phyloP scores from a whole-genome alignment of 1,140 invertebrate genomes.

The Cecropterus lyciades region DNA sequence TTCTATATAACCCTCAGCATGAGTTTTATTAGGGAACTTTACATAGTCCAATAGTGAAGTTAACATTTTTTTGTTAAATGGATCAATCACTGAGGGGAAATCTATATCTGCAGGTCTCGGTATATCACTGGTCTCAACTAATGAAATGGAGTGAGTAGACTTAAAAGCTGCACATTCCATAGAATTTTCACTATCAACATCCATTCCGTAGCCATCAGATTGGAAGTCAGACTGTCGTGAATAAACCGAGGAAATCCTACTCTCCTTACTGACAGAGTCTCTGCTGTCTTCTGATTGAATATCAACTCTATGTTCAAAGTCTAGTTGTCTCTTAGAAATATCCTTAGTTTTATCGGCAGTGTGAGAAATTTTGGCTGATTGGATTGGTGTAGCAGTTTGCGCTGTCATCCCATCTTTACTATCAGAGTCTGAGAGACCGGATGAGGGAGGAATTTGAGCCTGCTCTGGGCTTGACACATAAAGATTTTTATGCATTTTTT shows the following conservation, averaged over 20 bases:
- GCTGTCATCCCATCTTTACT: conserved; percentile 79
- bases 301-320: conserved; percentile 77
- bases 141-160: conserved; percentile 78
- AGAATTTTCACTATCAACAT: conserved; percentile 83
- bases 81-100: conserved; percentile 82
- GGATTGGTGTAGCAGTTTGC: conserved; percentile 67
- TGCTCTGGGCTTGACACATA: conserved; percentile 84
- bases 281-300: conserved; percentile 81
- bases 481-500: conserved; percentile 83
- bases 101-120: conserved; percentile 78
- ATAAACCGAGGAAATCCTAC: conserved; percentile 76
- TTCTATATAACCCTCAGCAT: conserved; percentile 77
- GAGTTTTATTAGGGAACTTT: conserved; percentile 84
- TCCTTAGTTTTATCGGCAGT: conserved; percentile 79
- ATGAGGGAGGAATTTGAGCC: conserved; percentile 78
- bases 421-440: conserved; percentile 74
- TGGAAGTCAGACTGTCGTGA: conserved; percentile 79
- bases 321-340: conserved; percentile 79
- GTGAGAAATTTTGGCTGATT: conserved; percentile 72
- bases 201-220: conserved; percentile 79
- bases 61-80: conserved; percentile 84
- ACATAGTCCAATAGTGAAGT: conserved; percentile 84
- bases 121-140: conserved; percentile 79
- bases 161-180: conserved; percentile 80
- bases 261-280: conserved; percentile 81